phyloP scores from a whole-genome alignment of 2,888 invertebrate species.

The Taphrorychus bicolor region DNA sequence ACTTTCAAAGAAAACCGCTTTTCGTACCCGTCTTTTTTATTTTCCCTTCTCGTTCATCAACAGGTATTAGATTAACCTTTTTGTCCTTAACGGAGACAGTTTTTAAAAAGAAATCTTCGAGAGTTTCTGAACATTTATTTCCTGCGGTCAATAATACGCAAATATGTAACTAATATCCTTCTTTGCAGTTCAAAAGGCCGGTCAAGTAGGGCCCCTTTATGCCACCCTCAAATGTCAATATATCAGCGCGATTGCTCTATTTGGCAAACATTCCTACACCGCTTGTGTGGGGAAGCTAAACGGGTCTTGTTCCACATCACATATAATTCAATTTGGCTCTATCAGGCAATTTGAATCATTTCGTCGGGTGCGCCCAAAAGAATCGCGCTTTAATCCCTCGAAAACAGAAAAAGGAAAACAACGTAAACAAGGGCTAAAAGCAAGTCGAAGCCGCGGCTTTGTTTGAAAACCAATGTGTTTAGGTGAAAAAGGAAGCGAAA shows the following conservation, averaged over 20 bases:
- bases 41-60: constrained; percentile 51
- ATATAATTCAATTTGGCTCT: not conserved
- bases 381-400: constrained; percentile 1
- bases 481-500: constrained; percentile 45
- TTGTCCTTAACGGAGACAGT: not conserved
- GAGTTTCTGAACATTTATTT: not conserved
- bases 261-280: constrained; percentile 48
- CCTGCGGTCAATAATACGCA: no score
- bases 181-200: constrained; percentile 34
- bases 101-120: not conserved
- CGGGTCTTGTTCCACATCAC: constrained; percentile 19
- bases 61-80: constrained; percentile 53
- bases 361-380: not conserved
- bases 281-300: constrained; percentile 32
- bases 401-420: constrained; percentile 25
- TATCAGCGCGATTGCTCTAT: constrained; percentile 55
- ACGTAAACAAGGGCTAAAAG: constrained; percentile 39
- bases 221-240: constrained; percentile 56
- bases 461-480: constrained; percentile 42
- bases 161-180: constrained; percentile 12
- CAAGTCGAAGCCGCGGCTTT: constrained; percentile 43
- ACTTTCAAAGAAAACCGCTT: constrained; percentile 52
- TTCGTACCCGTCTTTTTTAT: constrained; percentile 49
- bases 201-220: constrained; percentile 47
- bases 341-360: not conserved